phyloP scores from a whole-genome alignment of 2,888 invertebrate species.

The Strigamia transsilvanica region DNA sequence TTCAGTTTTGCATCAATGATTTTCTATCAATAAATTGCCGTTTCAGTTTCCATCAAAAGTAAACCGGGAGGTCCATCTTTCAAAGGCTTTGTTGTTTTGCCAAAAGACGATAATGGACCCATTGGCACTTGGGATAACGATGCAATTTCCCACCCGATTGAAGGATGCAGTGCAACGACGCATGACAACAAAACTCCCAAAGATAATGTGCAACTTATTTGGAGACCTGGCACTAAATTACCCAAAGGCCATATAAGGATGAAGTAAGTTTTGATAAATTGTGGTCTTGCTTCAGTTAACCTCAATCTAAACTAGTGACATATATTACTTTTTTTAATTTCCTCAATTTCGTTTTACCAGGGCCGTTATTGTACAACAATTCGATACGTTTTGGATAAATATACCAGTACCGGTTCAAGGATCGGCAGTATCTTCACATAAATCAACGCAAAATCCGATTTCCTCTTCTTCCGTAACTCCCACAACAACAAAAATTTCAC shows the following conservation, averaged over 20 bases:
- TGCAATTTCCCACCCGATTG: slow-evolving; percentile 23
- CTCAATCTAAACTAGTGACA: not conserved
- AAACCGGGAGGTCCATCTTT: slow-evolving; percentile 19
- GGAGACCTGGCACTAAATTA: slow-evolving; percentile 22
- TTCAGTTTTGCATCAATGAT: not conserved
- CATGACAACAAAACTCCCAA: slow-evolving; percentile 25
- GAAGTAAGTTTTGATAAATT: slow-evolving; percentile 28
- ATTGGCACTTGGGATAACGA: slow-evolving; percentile 51
- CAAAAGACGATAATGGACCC: not conserved
- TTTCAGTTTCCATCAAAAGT: slow-evolving; percentile 37
- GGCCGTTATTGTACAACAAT: slow-evolving; percentile 21
- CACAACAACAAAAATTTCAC: not conserved
- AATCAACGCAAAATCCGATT: not conserved
- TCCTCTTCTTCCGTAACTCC: not conserved
- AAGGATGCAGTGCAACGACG: slow-evolving; percentile 17
- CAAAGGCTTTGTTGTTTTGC: slow-evolving; percentile 39
- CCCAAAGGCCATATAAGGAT: slow-evolving; percentile 33
- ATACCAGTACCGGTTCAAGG: not conserved
- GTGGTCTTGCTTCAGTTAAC: not conserved
- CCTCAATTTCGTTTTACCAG: not conserved
- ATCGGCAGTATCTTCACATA: not conserved
- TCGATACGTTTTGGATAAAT: not conserved
- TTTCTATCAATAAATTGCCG: not conserved
- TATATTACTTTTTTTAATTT: not conserved
- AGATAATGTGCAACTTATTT: not conserved